Evolutionary conservation across 2,888 invertebrate genomes (phyloP), one percentile per base, ranked within the genome.

Genomic region (Litoditis marina): DNA sequence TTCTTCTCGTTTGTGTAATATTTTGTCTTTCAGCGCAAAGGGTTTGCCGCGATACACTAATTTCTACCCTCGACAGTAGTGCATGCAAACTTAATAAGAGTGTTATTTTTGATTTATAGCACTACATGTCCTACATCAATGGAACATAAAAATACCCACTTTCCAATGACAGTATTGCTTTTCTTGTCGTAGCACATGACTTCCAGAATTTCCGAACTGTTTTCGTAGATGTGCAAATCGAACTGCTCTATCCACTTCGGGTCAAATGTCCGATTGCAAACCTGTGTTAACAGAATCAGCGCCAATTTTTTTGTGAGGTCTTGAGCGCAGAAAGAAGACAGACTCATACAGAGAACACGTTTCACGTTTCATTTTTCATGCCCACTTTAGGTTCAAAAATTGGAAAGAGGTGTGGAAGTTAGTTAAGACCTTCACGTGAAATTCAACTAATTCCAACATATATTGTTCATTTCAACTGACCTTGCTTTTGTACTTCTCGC

Each of bases 191-290:
- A 93, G 0, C 95, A 89, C 0, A 91, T 90, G 61, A 98, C 89
- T 84, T 96, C 94, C 30, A 98, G 85, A 65, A 90, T 88, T 84
- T 94, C 93, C 60, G 92, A 91, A 79, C 92, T 89, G 78, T 94
- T 94, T 79, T 94, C 94, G 84, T 92, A 96, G 7, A 96, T 87
- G 84, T 96, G 94, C 31, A 98, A 87, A 84, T 98, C 95, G 83
- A 96, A 94, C 85, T 95, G 94, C 83, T 98, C 96, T 82, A 94
- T 83, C 96, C 96, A 98, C 61, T 89, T 88, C 0, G 94, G 93
- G 83, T 90, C 90, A 58, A 92, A 85, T 0, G 91, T 89, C 83
- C 92, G 90, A 88, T 90, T 89, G 66, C 84, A 84, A 53, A 81
- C 78, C 85, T 85, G 16, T 60, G 32, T 49, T 13, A 25, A 22